These are phyloP conservation scores for Vespertilio murinus DNA, from an alignment of 2,797 vertebrate species.

Conservation along the genomic window DNA sequence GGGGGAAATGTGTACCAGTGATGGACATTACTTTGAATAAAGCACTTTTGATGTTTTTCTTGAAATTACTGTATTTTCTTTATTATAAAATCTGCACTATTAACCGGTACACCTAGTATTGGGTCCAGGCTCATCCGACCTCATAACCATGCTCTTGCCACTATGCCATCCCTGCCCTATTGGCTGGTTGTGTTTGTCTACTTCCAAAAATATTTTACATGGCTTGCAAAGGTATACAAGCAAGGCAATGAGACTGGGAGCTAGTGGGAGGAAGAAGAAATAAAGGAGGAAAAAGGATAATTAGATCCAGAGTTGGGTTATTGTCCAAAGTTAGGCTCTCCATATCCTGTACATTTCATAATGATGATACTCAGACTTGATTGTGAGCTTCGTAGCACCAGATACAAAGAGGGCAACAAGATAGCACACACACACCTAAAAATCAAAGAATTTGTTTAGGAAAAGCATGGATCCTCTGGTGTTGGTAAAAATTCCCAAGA, in stretches of 20 bases:
- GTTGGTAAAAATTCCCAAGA: neutral
- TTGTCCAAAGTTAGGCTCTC: neutral
- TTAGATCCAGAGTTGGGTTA: neutral
- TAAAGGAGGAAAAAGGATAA: neutral
- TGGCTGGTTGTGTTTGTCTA: neutral
- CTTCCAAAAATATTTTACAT: neutral
- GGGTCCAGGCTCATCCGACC: neutral
- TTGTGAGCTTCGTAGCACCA: slow-evolving; percentile 15
- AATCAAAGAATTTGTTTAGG: neutral
- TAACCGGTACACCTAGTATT: neutral
- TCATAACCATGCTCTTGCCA: neutral
- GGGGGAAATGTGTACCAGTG: no score
- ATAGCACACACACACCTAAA: neutral
- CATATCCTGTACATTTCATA: neutral
- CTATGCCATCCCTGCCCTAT: neutral
- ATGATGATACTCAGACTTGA: neutral
- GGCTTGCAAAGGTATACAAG: neutral
- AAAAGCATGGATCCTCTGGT: neutral
- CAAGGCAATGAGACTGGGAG: neutral
- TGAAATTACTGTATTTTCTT: no score
- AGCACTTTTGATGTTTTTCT: no score
- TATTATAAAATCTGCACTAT: no score
- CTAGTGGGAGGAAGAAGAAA: neutral
- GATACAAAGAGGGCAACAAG: neutral
- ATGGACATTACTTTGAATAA: no score